Evolutionary conservation across 2,113 vertebrate species (phyloP).

Genomic region (Puma concolor): DNA sequence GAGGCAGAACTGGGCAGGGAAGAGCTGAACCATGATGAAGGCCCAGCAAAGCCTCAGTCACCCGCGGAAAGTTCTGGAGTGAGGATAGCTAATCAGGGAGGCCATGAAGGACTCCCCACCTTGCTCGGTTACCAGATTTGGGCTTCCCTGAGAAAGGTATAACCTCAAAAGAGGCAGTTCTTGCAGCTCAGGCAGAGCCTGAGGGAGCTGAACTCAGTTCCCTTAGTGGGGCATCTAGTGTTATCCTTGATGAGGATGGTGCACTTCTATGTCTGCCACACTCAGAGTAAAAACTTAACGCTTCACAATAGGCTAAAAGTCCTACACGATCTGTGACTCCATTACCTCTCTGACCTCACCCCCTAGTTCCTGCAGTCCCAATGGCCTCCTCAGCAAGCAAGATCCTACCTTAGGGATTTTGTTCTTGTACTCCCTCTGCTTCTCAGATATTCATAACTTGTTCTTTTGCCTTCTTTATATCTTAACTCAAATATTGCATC

Average conservation of each 20-base stretch:
- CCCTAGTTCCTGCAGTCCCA: not conserved
- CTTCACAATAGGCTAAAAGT: not conserved
- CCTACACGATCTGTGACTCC: rapidly evolving
- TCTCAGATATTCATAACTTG: not conserved
- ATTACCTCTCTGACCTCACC: not conserved
- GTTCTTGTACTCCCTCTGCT: not conserved
- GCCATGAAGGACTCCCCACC: not conserved
- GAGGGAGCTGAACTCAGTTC: not conserved
- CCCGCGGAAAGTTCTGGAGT: not conserved
- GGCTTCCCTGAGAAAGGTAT: not conserved
- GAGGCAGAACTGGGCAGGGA: not conserved
- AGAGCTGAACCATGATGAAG: not conserved
- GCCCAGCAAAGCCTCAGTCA: not conserved
- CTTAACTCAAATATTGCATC: not conserved
- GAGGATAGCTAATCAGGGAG: rapidly evolving
- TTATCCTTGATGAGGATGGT: not conserved
- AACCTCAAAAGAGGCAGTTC: not conserved
- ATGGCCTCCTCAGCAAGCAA: not conserved
- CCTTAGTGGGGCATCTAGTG: rapidly evolving
- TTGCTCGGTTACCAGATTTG: not conserved
- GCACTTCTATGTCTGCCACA: not conserved
- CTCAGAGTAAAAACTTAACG: not conserved
- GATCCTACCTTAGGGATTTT: not conserved
- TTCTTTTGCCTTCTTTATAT: not conserved
- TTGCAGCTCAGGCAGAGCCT: not conserved